Base-by-base conservation (phyloP, 2,797 vertebrate species). In the Cuniculus paca region DNA sequence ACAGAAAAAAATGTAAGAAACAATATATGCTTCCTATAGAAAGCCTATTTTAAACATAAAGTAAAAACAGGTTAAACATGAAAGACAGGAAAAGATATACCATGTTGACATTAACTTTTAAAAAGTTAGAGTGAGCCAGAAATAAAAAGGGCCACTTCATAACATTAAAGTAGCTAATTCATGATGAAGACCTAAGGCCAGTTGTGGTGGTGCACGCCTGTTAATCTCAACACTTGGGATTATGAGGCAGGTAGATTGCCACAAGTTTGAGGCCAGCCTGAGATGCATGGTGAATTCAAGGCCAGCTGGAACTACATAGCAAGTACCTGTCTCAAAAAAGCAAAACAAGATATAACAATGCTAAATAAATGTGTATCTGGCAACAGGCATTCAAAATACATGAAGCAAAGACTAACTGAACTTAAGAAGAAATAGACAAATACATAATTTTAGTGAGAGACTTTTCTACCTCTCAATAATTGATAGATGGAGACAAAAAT, bases 1-100 rank as follows among this genome's bases (percentile, higher is more conserved):
- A 68, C 61, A 50, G 48, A 61, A 60, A 88, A 90, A 56, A 42
- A 20, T 4, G 20, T 8, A 90, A 48, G 45, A 56, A 14, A 72
- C 60, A 88, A 48, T 9, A 85, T 80, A 91, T 80, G 54, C 28
- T 83, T 14, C n/a, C 17, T 75, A 28, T 61, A 80, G 34, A 39
- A 85, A 89, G 89, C 52, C 34, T 39, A 61, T 20, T 80, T 80
- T 84, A 84, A 93, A 56, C 60, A 80, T 70, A 77, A 97, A 95
- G 58, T 31, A 83, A 56, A 88, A 84, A 75, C 58, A 91, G 28
- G 48, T 77, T 88, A 80, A 95, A 58, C 48, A 54, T 74, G 72
- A 54, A 95, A 89, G 24, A 36, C 36, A 74, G n/a, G 31, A 75
- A 94, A 95, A 87, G 24, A 48, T 68, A 68, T 6, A 93, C n/a